A percentile compares a stretch with the other conserved stretches of the same genome.
Evolutionary conservation across 2,113 vertebrate genomes (phyloP).

Genomic region (Cochlearius cochlearius): DNA sequence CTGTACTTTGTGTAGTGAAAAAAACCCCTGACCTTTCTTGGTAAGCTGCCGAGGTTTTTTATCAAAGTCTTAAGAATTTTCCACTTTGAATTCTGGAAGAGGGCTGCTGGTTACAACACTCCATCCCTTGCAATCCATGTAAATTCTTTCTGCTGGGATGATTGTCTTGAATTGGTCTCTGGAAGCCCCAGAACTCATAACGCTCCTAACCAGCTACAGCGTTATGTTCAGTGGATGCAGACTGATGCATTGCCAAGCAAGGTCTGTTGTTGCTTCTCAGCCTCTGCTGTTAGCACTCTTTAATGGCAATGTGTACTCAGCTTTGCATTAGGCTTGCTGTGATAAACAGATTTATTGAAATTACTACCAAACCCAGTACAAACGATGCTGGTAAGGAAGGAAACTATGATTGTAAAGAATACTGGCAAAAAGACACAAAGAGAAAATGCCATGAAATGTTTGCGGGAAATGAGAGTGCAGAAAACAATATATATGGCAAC

Average conservation of each 20-base stretch:
- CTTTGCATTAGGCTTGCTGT: background rate
- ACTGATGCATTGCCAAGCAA: background rate
- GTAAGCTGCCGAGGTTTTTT: background rate
- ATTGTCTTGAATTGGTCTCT: background rate
- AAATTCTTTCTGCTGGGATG: background rate
- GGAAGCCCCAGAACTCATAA: background rate
- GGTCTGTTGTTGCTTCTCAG: background rate
- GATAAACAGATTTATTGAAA: background rate
- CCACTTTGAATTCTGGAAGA: background rate
- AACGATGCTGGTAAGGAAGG: background rate
- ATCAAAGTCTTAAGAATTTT: background rate
- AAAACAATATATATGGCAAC: background rate
- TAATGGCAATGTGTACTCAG: accelerated
- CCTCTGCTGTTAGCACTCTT: background rate
- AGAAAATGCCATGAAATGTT: background rate
- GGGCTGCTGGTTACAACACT: background rate
- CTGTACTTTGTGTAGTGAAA: background rate
- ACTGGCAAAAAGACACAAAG: background rate
- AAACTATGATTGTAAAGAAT: background rate
- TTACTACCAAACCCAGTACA: background rate
- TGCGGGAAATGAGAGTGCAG: background rate
- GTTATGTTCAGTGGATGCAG: background rate
- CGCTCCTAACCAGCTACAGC: background rate
- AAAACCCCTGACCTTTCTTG: background rate
- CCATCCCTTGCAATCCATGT: background rate